These are phyloP conservation scores for Augochlorella aurata DNA, from an alignment of 2,888 invertebrate genomes.

Conservation along the genomic window DNA sequence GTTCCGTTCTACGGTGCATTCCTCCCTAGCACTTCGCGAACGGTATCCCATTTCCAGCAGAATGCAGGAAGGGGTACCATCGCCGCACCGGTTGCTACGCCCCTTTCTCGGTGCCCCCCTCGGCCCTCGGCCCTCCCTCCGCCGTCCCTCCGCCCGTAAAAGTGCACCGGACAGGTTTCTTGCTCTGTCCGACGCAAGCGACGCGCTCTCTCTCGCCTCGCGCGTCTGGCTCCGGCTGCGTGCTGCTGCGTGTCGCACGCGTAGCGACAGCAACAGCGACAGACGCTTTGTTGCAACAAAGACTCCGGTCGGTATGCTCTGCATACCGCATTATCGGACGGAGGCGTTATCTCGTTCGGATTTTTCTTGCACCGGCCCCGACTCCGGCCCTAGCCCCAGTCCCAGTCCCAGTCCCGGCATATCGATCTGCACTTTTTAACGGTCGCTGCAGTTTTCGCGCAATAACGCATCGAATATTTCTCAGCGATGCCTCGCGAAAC, in stretches of 20 bases:
- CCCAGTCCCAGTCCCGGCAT: not conserved
- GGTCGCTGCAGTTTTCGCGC: slow-evolving; percentile 16
- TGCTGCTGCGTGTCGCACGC: slow-evolving; percentile 24
- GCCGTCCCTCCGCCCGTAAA: slow-evolving; percentile 7
- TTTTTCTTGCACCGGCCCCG: slow-evolving; percentile 5
- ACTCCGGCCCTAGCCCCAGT: too few relatives aligned
- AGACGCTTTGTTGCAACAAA: slow-evolving; percentile 42
- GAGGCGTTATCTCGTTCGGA: slow-evolving; percentile 22
- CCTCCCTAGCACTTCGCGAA: not conserved
- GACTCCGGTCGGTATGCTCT: slow-evolving; percentile 14
- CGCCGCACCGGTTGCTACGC: slow-evolving; percentile 29
- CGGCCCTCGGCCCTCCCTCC: slow-evolving; percentile 21
- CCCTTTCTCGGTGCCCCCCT: slow-evolving; percentile 47
- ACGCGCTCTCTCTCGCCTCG: slow-evolving; percentile 53
- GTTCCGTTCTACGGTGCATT: not conserved
- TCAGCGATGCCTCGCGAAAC: not conserved
- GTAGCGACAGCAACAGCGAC: slow-evolving; percentile 8
- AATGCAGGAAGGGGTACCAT: slow-evolving; percentile 25
- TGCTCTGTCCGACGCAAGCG: slow-evolving; percentile 56
- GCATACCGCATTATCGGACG: slow-evolving; percentile 13
- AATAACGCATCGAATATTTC: slow-evolving; percentile 14
- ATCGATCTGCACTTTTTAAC: slow-evolving; percentile 37
- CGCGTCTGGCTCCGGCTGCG: slow-evolving; percentile 14
- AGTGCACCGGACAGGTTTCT: slow-evolving; percentile 64
- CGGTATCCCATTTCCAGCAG: slow-evolving; percentile 30